A percentile compares a stretch with the other conserved stretches of the same genome.
These are phyloP conservation scores for Ormia ochracea DNA, from an alignment of 2,888 invertebrate species.

Conservation along the genomic window DNA sequence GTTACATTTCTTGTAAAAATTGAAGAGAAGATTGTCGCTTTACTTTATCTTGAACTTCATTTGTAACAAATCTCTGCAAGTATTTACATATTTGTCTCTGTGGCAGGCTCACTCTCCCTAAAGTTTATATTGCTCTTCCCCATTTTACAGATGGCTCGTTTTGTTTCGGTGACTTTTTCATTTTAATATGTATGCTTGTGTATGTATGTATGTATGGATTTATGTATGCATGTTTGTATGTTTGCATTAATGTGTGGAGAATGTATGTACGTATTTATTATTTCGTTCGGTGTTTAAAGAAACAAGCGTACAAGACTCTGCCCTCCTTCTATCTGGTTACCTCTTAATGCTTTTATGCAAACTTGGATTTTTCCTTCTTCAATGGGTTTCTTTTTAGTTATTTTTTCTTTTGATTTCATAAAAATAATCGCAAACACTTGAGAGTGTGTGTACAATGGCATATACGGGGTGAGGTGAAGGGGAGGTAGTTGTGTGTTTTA, in stretches of 20 bases:
- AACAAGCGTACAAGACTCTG: constrained; percentile 29
- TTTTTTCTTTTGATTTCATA: constrained; percentile 45
- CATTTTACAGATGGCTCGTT: constrained; percentile 2
- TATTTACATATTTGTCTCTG: not conserved
- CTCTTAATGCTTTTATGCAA: constrained; percentile 33
- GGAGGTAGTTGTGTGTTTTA: not conserved
- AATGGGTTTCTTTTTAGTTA: constrained; percentile 26
- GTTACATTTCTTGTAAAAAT: constrained; percentile 39
- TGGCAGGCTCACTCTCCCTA: constrained; percentile 28
- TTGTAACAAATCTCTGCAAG: constrained; percentile 43
- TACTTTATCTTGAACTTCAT: constrained; percentile 49
- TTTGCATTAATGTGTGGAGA: no score
- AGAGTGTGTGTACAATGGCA: not conserved
- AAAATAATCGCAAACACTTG: constrained; percentile 39
- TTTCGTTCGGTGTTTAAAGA: not conserved
- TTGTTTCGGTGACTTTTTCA: not conserved
- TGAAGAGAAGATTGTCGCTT: constrained; percentile 36
- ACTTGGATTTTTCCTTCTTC: constrained; percentile 18
- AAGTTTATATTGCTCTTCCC: constrained; percentile 18
- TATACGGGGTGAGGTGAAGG: not conserved
- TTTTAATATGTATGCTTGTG: not conserved
- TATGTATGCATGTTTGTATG: no score
- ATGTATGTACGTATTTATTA: not conserved
- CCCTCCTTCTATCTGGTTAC: not conserved
- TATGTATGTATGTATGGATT: no score